Evolutionary conservation across 2,888 invertebrate species (phyloP).

Genomic region (Pyrocoelia pectoralis): DNA sequence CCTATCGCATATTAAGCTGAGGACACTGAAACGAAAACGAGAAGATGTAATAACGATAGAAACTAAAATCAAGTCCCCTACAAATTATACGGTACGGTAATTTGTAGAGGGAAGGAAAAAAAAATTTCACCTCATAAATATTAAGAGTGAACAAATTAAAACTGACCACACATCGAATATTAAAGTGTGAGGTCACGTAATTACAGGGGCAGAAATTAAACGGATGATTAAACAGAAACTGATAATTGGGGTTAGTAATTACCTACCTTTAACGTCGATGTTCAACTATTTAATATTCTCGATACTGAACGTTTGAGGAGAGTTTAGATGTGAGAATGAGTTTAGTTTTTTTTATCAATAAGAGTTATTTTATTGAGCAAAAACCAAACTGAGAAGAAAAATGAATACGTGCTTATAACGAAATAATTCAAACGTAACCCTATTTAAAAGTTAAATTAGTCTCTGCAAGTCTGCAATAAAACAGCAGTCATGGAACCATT

Average conservation of each 20-base stretch:
- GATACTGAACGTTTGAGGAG: neutral
- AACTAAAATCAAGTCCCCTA: constrained; percentile 17
- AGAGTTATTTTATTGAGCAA: no score
- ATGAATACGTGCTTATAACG: no score
- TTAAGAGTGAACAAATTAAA: constrained; percentile 13
- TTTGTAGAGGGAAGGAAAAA: no score
- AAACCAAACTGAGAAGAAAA: no score
- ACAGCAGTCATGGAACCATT: no score
- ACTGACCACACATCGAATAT: constrained; percentile 20
- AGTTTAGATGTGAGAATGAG: neutral
- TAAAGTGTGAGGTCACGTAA: constrained; percentile 30
- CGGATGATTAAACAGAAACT: constrained; percentile 41
- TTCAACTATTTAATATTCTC: constrained; percentile 21
- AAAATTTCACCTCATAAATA: neutral
- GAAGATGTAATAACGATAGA: constrained; percentile 16
- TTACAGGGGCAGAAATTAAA: constrained; percentile 38
- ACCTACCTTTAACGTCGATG: constrained; percentile 19
- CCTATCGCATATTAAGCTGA: constrained; percentile 29
- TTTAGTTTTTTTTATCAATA: no score
- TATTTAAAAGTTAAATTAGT: no score
- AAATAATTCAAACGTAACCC: no score
- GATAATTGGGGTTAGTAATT: constrained; percentile 42
- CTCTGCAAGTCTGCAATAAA: no score
- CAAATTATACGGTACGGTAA: constrained; percentile 5
- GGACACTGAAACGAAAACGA: constrained; percentile 14